Evolutionary conservation across 2,113 vertebrate species (phyloP), one percentile per base, ranked within the genome.

Genomic region (Prietella phreatophila): DNA sequence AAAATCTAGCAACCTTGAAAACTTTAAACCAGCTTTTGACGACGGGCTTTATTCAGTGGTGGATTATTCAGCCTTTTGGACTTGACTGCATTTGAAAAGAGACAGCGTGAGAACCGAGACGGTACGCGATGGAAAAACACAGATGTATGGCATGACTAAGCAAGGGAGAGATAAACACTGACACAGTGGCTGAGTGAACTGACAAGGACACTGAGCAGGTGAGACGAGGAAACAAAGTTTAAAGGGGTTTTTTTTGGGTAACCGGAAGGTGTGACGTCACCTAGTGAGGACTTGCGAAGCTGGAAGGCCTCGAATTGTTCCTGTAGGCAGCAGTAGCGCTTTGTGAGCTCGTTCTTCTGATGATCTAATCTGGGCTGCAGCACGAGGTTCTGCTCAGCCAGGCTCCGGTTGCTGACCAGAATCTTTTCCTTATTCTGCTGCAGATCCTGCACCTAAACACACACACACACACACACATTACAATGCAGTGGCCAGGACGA

Each of bases 351-450:
- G 14, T 96, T 96, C 89, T 99, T 99, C 93, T 94, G 93, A 17
- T 94, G 88, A 85, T 99, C 98, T 93, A 99, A 86, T 60, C 92
- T 94, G 14, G 98, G 98, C 93, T 98, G 98, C 90, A 97, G 97
- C 81, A 94, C 69, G 4, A 99, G 97, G 93, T 99, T 99, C 42
- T 94, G 95, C 88, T 99, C 97, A 1, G 98, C 98, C 92, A 99
- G 95, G 63, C 95, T 97, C 63, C 97, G 96, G 93, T 99, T 99
- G 92, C 95, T 96, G 91, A 94, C 96, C 20, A 98, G 94, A 0
- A 97, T 99, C 94, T 93, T 96, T 87, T 98, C 97, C 91, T 99
- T 99, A 94, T 90, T 97, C 86, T 97, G 96, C 90, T 99, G 98
- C 86, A 99, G 93, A 0, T 94, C 97, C 90, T 97, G 96, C 83